Evolutionary conservation across 2,113 vertebrate species (phyloP).

Genomic region (Athene noctua): DNA sequence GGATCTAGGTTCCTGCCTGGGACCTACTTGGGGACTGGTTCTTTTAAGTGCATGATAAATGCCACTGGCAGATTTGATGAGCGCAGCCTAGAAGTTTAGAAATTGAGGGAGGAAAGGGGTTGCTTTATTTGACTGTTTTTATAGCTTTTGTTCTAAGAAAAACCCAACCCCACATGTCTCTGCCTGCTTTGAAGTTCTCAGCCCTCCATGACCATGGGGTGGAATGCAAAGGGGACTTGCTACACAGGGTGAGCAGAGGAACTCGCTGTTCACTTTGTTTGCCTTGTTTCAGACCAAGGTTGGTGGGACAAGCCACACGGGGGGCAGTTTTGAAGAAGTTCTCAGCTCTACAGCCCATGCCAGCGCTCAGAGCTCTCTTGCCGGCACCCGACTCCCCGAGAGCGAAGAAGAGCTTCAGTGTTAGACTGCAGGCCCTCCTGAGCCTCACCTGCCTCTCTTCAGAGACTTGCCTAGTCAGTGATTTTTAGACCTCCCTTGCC

Average conservation of each 20-base stretch:
- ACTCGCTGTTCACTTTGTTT: not conserved
- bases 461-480: not conserved
- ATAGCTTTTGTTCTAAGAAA: not conserved
- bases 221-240: not conserved
- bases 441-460: not conserved
- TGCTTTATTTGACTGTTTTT: not conserved
- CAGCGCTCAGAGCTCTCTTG: slow-evolving; percentile 83
- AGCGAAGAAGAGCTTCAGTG: slow-evolving; percentile 77
- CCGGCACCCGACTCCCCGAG: slow-evolving; percentile 69
- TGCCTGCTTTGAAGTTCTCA: not conserved
- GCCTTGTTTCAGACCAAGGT: slow-evolving; percentile 86
- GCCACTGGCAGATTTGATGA: not conserved
- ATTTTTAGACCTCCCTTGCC: not conserved
- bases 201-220: not conserved
- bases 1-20: not conserved
- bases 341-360: slow-evolving; percentile 91
- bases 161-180: accelerated
- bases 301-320: slow-evolving; percentile 70
- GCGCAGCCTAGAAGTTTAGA: not conserved
- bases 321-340: slow-evolving; percentile 95
- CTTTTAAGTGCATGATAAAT: not conserved
- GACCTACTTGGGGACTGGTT: not conserved
- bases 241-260: not conserved
- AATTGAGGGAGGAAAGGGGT: not conserved
- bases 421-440: slow-evolving; percentile 41